A percentile compares a stretch with the other conserved stretches of the same genome.
These are phyloP conservation scores for Montipora sp. DNA, from an alignment of 64 coral and sea anemone species.

Conservation along the genomic window DNA sequence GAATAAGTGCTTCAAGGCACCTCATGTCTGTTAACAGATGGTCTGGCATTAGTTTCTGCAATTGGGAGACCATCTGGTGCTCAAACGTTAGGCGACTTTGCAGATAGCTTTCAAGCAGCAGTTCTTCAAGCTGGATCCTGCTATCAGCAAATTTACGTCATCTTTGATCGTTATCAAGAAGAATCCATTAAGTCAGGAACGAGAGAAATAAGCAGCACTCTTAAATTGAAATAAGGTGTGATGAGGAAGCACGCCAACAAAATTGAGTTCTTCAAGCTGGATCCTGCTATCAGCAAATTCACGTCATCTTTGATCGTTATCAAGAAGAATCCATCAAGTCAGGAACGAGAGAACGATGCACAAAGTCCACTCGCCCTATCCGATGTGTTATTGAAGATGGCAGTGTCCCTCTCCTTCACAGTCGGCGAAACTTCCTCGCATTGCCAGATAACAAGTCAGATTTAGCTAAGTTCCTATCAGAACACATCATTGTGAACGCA, in stretches of 20 bases:
- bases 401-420: slow-evolving; percentile 28
- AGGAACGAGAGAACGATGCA: slow-evolving; percentile 62
- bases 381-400: slow-evolving; percentile 7
- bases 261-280: slow-evolving; percentile 1
- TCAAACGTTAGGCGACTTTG: slow-evolving; percentile 57
- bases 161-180: not conserved
- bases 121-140: slow-evolving; percentile 1
- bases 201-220: slow-evolving; percentile 14
- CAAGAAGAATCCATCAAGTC: slow-evolving; percentile 53
- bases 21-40: too few species aligned
- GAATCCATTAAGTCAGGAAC: slow-evolving; percentile 70
- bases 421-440: slow-evolving; percentile 22
- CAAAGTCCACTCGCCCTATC: slow-evolving; percentile 1
- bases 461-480: not conserved
- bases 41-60: too few species aligned
- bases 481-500: too few species aligned
- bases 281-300: not conserved
- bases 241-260: too few species aligned
- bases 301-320: too few species aligned
- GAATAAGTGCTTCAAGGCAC: slow-evolving; percentile 33
- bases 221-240: too few species aligned
- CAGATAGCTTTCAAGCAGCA: not conserved
- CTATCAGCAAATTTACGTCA: not conserved
- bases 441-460: slow-evolving; percentile 51
- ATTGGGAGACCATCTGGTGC: slow-evolving; percentile 21